phyloP scores from a whole-genome alignment of 2,113 vertebrate species.

The Macrotis lagotis region DNA sequence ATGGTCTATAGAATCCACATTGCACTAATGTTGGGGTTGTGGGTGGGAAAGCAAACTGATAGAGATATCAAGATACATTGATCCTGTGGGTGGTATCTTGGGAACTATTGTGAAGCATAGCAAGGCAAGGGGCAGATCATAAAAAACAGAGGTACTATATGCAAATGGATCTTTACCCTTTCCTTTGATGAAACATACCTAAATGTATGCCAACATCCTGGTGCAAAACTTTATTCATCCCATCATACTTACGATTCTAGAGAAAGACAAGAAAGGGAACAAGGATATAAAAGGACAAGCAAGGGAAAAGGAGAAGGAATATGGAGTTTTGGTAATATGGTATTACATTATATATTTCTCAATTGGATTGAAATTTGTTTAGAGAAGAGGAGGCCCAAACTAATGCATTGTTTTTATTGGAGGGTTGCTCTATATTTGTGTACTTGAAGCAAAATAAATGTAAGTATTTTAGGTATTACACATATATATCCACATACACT shows the following conservation, averaged over 20 bases:
- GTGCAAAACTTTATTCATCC: neutral
- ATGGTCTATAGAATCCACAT: neutral
- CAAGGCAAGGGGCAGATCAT: neutral
- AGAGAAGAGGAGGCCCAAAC: neutral
- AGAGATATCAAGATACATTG: neutral
- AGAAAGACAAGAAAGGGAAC: neutral
- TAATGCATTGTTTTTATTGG: neutral
- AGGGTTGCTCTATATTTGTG: neutral
- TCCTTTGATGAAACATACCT: neutral
- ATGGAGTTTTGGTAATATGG: neutral
- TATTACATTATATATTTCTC: neutral
- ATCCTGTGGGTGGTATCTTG: neutral
- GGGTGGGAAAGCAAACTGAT: neutral
- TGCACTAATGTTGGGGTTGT: neutral
- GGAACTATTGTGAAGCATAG: neutral
- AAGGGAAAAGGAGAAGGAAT: neutral
- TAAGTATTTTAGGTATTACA: neutral
- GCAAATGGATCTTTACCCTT: neutral
- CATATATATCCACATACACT: neutral
- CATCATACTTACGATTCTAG: neutral
- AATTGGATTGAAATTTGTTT: neutral
- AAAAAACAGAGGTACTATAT: neutral
- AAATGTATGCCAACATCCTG: neutral
- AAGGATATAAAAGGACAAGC: neutral
- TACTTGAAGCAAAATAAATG: neutral